phyloP scores from a whole-genome alignment of 1,140 invertebrate species.

The Gryllus bimaculatus region DNA sequence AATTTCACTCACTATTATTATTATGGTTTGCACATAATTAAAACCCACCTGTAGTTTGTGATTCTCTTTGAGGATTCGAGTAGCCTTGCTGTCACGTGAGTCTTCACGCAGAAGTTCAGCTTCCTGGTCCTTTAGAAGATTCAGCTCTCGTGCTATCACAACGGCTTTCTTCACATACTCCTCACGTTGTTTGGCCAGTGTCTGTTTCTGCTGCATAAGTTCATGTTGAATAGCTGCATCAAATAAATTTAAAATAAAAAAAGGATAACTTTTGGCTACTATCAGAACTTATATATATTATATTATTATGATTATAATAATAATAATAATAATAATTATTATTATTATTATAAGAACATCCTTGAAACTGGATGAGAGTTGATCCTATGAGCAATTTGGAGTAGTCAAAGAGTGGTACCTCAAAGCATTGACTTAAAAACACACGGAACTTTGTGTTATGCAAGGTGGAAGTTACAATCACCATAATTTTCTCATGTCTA shows the following conservation, averaged over 20 bases:
- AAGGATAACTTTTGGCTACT: background rate
- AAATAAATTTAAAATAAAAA: slow-evolving; percentile 8
- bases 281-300: too few relatives aligned
- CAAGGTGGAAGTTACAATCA: too few relatives aligned
- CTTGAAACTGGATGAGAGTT: too few relatives aligned
- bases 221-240: slow-evolving; percentile 63
- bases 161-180: slow-evolving; percentile 63
- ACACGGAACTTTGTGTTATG: too few relatives aligned
- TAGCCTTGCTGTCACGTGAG: slow-evolving; percentile 45
- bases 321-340: too few relatives aligned
- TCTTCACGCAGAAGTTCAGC: slow-evolving; percentile 57
- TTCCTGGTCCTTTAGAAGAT: slow-evolving; percentile 63
- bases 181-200: slow-evolving; percentile 62
- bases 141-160: slow-evolving; percentile 61
- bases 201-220: slow-evolving; percentile 66
- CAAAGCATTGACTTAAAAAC: too few relatives aligned
- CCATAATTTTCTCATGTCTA: too few relatives aligned
- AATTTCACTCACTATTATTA: background rate
- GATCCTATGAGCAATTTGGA: too few relatives aligned
- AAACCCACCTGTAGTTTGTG: slow-evolving; percentile 61
- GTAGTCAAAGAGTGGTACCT: too few relatives aligned
- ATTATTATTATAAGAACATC: too few relatives aligned
- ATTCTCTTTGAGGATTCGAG: slow-evolving; percentile 64
- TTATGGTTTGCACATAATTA: background rate
- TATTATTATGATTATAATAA: too few relatives aligned